Evolutionary conservation across 1,140 invertebrate genomes (phyloP).

Genomic region (Oncopodura yosiiana): DNA sequence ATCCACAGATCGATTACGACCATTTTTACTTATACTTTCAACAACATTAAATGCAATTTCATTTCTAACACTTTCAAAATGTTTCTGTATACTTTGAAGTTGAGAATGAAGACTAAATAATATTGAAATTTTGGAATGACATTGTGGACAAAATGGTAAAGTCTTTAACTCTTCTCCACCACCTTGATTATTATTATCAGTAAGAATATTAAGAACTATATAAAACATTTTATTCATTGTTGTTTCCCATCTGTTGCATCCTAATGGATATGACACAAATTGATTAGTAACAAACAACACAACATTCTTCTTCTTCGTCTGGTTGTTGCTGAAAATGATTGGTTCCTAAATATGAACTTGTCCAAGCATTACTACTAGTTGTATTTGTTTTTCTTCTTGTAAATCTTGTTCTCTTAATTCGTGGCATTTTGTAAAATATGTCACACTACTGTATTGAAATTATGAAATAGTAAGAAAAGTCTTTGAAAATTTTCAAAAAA

Average conservation of each 20-base stretch:
- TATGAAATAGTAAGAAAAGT: neutral
- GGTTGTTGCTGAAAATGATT: neutral
- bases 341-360: too few species aligned
- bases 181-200: neutral
- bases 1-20: constrained; percentile 27
- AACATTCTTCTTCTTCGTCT: constrained; percentile 10
- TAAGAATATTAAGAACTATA: constrained; percentile 18
- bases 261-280: constrained; percentile 13
- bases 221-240: constrained; percentile 25
- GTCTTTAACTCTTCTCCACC: constrained; percentile 13
- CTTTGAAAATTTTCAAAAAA: too few species aligned
- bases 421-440: neutral
- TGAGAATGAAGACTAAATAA: constrained; percentile 21
- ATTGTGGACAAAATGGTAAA: constrained; percentile 30
- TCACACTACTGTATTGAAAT: neutral
- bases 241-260: constrained; percentile 15
- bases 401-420: neutral
- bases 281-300: constrained; percentile 28
- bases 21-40: constrained; percentile 23
- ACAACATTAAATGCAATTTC: constrained; percentile 30
- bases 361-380: too few species aligned
- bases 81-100: constrained; percentile 17
- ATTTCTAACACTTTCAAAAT: constrained; percentile 24
- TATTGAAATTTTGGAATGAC: constrained; percentile 28
- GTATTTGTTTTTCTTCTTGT: constrained; percentile 1